phyloP scores from a whole-genome alignment of 2,113 vertebrate species.

The Strigops habroptila region DNA sequence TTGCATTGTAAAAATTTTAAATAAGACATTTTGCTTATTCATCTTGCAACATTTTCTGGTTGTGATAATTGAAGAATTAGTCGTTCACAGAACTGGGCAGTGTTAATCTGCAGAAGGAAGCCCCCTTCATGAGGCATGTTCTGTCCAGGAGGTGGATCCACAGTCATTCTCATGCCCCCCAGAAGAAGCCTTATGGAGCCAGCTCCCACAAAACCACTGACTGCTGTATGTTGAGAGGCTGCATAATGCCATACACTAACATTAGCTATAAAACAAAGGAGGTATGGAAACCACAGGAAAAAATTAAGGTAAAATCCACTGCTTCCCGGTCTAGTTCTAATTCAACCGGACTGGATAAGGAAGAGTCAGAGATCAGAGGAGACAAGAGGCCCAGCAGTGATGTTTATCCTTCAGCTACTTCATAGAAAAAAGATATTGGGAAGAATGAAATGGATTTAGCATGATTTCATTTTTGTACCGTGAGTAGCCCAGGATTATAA shows the following conservation, averaged over 20 bases:
- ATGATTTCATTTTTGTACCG: not conserved
- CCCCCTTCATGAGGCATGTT: fast-evolving
- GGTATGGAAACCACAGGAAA: not conserved
- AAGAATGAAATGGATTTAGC: not conserved
- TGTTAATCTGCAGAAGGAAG: not conserved
- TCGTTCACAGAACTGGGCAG: not conserved
- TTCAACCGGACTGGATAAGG: not conserved
- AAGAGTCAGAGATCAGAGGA: not conserved
- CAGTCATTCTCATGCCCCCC: not conserved
- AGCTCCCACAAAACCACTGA: fast-evolving
- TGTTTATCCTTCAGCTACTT: not conserved
- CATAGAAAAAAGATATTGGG: not conserved
- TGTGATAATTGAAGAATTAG: not conserved
- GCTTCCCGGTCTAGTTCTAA: not conserved
- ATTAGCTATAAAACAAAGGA: not conserved
- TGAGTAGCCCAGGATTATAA: not conserved
- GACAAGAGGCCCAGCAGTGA: not conserved
- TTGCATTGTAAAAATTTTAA: not conserved
- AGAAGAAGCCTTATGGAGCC: not conserved
- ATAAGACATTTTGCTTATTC: not conserved
- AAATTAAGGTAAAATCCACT: not conserved
- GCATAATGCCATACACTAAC: not conserved
- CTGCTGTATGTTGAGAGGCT: fast-evolving
- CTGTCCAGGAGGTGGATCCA: not conserved
- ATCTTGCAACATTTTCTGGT: not conserved